A percentile compares a stretch with the other conserved stretches of the same genome.
phyloP scores from a whole-genome alignment of 1,140 invertebrate genomes.

The Sesamia nonagrioides region DNA sequence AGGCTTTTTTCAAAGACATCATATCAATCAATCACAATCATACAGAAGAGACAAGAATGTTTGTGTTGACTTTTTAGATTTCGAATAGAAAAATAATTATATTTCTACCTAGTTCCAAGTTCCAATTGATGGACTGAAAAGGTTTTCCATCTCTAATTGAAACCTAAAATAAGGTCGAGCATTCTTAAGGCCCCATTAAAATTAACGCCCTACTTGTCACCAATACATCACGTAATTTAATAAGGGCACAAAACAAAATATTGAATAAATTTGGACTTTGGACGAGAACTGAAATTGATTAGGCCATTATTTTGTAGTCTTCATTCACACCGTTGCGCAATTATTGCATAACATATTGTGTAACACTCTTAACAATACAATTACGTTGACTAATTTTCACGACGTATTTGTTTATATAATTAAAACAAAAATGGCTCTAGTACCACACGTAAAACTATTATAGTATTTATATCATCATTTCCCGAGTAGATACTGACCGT shows the following conservation, averaged over 20 bases:
- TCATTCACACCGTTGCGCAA: conserved; percentile 41
- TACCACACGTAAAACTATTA: conserved; percentile 23
- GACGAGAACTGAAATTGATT: conserved; percentile 18
- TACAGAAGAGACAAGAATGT: not conserved
- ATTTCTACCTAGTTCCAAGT: no score
- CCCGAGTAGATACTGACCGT: conserved; percentile 18
- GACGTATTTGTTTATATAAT: conserved; percentile 32
- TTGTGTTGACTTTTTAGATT: not conserved
- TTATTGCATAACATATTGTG: conserved; percentile 32
- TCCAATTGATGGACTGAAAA: no score
- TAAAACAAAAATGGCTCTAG: conserved; percentile 32
- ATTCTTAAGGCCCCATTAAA: no score
- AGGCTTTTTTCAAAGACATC: not conserved
- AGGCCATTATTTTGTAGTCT: conserved; percentile 31
- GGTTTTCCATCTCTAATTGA: no score
- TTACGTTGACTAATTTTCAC: conserved; percentile 22
- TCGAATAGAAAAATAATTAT: no score
- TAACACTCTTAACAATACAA: conserved; percentile 37
- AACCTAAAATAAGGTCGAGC: not conserved
- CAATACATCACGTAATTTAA: not conserved
- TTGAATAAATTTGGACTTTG: conserved; percentile 5
- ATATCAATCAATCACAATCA: not conserved
- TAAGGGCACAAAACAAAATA: conserved; percentile 7
- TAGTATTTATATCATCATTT: conserved; percentile 1
- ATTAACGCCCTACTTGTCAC: not conserved